Conservation (phyloP, 2,797 vertebrate species). For the Carcharodon carcharias region DNA sequence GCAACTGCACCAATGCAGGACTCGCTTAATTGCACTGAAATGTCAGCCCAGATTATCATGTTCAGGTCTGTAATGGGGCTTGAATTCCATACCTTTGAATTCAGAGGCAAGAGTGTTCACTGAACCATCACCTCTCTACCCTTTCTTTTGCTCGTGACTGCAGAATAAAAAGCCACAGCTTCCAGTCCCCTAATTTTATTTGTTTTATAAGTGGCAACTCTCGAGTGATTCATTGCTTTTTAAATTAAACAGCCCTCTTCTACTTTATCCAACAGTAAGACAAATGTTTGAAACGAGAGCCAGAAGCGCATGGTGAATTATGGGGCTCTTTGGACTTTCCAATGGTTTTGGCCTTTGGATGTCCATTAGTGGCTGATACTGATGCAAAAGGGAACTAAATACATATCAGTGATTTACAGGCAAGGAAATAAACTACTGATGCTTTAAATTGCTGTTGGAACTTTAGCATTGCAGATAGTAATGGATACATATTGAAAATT, state of each 20-base stretch:
- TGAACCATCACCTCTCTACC: not conserved
- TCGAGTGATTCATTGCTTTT: not conserved
- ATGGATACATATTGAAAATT: not conserved
- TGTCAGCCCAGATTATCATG: not conserved
- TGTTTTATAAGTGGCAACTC: not conserved
- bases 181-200: not conserved
- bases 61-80: not conserved
- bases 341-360: not conserved
- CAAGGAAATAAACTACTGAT: not conserved
- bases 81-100: not conserved
- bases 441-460: not conserved
- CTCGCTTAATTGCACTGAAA: not conserved
- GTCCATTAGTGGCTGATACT: not conserved
- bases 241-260: not conserved
- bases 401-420: not conserved
- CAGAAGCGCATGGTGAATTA: not conserved
- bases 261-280: not conserved
- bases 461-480: not conserved
- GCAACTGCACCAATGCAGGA: not conserved
- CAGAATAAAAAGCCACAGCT: not conserved
- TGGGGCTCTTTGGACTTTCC: not conserved
- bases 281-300: not conserved
- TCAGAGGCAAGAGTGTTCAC: not conserved
- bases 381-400: not conserved
- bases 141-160: not conserved